phyloP scores from a whole-genome alignment of 2,113 vertebrate genomes.

The Neopipo cinnamomea region DNA sequence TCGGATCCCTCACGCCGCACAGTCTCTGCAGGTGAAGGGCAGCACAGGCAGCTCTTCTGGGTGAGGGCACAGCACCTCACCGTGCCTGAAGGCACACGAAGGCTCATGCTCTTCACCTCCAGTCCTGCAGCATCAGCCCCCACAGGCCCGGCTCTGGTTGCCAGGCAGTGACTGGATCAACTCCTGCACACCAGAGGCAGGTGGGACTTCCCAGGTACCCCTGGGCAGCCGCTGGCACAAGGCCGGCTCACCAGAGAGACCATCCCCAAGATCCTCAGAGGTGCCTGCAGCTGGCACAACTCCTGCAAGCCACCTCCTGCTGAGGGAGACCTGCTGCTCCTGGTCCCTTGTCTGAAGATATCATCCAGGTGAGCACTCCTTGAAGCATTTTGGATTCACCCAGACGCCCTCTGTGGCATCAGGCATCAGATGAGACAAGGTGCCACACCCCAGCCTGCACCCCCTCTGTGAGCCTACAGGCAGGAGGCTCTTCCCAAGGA shows the following conservation, averaged over 20 bases:
- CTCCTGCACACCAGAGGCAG: not conserved
- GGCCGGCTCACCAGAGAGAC: fast-evolving
- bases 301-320: not conserved
- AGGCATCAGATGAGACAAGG: not conserved
- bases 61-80: not conserved
- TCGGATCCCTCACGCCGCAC: fast-evolving
- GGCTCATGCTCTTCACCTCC: not conserved
- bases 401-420: fast-evolving
- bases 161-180: not conserved
- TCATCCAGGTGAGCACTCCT: not conserved
- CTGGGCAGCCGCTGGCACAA: fast-evolving
- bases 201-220: not conserved
- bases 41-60: not conserved
- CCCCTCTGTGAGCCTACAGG: fast-evolving
- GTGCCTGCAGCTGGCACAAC: fast-evolving
- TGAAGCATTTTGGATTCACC: fast-evolving
- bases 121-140: fast-evolving
- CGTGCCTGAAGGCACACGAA: fast-evolving
- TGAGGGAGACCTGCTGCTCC: not conserved
- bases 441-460: fast-evolving
- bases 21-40: not conserved
- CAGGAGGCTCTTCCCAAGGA: fast-evolving
- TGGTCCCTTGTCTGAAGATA: too few relatives aligned
- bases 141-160: not conserved
- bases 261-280: not conserved